Evolutionary conservation across 2,797 vertebrate species (phyloP), one percentile per base, ranked within the genome.

Genomic region (Cuculus canorus): DNA sequence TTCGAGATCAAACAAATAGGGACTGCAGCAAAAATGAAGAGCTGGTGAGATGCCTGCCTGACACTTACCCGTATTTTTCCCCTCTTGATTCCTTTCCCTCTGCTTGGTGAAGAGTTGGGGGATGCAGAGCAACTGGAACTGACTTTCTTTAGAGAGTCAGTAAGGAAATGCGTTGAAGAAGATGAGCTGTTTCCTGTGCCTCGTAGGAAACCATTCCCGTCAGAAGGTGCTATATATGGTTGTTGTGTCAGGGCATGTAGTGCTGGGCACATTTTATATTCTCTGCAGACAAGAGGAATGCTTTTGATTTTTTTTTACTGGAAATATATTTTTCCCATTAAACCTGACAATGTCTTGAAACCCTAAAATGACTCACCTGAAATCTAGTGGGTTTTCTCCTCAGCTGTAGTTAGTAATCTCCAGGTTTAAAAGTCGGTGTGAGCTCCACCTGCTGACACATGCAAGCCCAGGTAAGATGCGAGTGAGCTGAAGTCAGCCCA

Each of bases 91-190:
- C 60, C 15, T 41, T 25, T 80, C 61, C n/a, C 41, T 37, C 21
- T 39, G 69, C n/a, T 27, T 13, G 21, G 33, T 32, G 6, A 13
- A 11, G 64, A 5, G 75, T 17, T 65, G 71, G 18, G 52, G n/a
- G 3, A 7, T 5, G 7, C 10, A 2, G 1, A 70, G 61, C 56
- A 76, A 53, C 3, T 21, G 60, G 33, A 60, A 48, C 61, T 78
- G 78, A 10, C 76, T 48, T 60, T 61, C 47, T 53, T 37, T 28
- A 12, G 47, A 33, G 78, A 45, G 63, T 14, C 47, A 79, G 89
- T 75, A 86, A 94, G 97, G 97, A 97, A 97, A 65, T 27, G 76
- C 82, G 91, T 85, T 92, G 63, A 56, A 54, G 54, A 3, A 37
- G 60, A 76, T 88, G 52, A 71, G 68, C 33, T 50, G 47, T 78